A percentile compares a stretch with the other conserved stretches of the same genome.
These are phyloP conservation scores for Hyles lineata DNA, from an alignment of 2,888 invertebrate genomes.

Conservation along the genomic window DNA sequence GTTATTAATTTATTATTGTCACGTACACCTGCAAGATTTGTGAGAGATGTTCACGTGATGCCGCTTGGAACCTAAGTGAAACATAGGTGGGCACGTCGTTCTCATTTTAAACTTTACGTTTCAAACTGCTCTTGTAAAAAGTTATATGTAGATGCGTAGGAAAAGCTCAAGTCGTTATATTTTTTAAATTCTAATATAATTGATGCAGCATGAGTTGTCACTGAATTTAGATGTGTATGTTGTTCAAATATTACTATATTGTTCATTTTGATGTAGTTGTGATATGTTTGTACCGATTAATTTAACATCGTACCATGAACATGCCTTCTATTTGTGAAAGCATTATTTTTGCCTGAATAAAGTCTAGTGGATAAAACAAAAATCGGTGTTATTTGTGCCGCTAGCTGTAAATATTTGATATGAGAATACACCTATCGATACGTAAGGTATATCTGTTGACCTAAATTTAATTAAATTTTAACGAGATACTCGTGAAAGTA, in stretches of 20 bases:
- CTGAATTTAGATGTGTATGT: conserved; percentile 44
- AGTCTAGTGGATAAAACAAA: conserved; percentile 4
- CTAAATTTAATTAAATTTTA: conserved; percentile 39
- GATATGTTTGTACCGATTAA: conserved; percentile 40
- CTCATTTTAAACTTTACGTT: conserved; percentile 38
- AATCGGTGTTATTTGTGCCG: conserved; percentile 40
- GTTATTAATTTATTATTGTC: conserved; percentile 56
- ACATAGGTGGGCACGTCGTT: conserved; percentile 40
- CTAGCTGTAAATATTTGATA: conserved; percentile 59
- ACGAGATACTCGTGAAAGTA: conserved; percentile 44
- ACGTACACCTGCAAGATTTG: conserved; percentile 63
- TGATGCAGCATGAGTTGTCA: conserved; percentile 47
- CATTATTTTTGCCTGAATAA: conserved; percentile 61
- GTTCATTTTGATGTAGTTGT: conserved; percentile 32
- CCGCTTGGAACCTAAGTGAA: conserved; percentile 38
- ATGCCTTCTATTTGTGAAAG: conserved; percentile 70
- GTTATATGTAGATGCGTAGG: conserved; percentile 61
- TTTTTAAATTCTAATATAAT: conserved; percentile 56
- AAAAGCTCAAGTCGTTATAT: conserved; percentile 77
- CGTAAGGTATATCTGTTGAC: conserved; percentile 50
- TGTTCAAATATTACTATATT: conserved; percentile 8
- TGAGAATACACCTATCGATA: conserved; percentile 58
- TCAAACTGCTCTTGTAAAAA: conserved; percentile 32
- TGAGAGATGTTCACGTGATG: conserved; percentile 60
- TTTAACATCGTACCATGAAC: conserved; percentile 68